Evolutionary conservation across 2,888 invertebrate genomes (phyloP).

Genomic region (Hypomecis punctinalis): DNA sequence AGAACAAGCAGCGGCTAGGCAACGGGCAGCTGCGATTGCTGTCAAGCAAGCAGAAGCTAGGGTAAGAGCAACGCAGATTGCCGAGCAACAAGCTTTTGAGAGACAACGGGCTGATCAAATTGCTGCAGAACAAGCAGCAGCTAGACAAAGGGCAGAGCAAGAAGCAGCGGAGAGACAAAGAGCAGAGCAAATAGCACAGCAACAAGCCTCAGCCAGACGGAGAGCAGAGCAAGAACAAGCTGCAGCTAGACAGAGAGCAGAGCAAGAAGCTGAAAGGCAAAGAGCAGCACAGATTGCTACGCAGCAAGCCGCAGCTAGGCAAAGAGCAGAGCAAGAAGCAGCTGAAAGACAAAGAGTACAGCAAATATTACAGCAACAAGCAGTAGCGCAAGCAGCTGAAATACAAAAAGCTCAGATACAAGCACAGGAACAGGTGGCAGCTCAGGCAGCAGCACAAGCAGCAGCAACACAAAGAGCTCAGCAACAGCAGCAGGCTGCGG

Average conservation of each 20-base stretch:
- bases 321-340: neutral
- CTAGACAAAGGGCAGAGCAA: neutral
- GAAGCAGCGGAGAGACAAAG: neutral
- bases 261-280: neutral
- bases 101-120: slow-evolving; percentile 4
- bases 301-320: neutral
- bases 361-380: neutral
- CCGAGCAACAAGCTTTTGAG: neutral
- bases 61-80: too few relatives aligned
- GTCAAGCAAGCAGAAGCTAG: too few relatives aligned
- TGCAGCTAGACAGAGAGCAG: neutral
- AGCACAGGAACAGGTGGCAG: neutral
- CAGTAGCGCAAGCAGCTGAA: neutral
- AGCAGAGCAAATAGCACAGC: neutral
- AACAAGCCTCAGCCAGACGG: too few relatives aligned
- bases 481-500: neutral
- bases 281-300: neutral
- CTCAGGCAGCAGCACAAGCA: too few relatives aligned
- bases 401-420: neutral
- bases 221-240: neutral
- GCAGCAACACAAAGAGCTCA: neutral
- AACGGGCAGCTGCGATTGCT: too few relatives aligned
- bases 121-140: neutral
- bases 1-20: neutral
- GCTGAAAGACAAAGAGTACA: neutral